Conservation (phyloP, 1,140 invertebrate genomes). For the Venturia canescens region DNA sequence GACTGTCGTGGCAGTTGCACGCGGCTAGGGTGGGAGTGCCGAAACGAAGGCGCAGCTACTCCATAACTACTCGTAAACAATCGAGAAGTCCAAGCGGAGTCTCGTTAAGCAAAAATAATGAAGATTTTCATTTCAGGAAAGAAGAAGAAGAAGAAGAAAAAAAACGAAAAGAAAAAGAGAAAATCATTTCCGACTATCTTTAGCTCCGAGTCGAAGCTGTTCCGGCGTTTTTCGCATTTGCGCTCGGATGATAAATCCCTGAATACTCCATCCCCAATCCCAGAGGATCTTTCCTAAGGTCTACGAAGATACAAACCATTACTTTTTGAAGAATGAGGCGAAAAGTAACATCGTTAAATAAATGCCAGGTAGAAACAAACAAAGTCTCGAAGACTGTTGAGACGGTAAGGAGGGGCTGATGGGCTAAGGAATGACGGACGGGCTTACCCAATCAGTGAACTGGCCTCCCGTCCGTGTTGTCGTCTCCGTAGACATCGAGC, state of each 20-base stretch:
- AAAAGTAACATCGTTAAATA: slow-evolving; percentile 51
- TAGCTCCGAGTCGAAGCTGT: slow-evolving; percentile 22
- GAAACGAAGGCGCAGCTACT: neutral
- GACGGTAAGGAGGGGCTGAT: neutral
- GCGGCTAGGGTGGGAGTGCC: neutral
- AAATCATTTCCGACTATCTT: slow-evolving; percentile 10
- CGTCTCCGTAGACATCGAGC: neutral
- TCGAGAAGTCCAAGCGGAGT: neutral
- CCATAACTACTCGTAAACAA: slow-evolving; percentile 17
- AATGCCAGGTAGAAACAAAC: slow-evolving; percentile 49
- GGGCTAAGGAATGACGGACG: slow-evolving; percentile 15
- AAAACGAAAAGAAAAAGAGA: slow-evolving; percentile 12
- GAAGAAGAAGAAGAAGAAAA: neutral
- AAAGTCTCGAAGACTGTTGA: slow-evolving; percentile 8
- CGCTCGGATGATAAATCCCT: neutral
- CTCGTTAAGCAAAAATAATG: slow-evolving; percentile 53
- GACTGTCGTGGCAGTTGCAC: no score
- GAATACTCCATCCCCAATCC: neutral
- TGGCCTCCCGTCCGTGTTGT: neutral
- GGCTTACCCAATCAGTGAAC: slow-evolving; percentile 36
- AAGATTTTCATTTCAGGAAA: slow-evolving; percentile 43
- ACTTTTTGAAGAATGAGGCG: slow-evolving; percentile 34
- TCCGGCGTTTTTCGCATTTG: slow-evolving; percentile 6
- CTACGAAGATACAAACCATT: slow-evolving; percentile 32
- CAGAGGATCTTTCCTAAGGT: slow-evolving; percentile 10